Evolutionary conservation across 1,140 invertebrate species (phyloP), one percentile per base, ranked within the genome.

Genomic region (Philopotamus ludificatus): DNA sequence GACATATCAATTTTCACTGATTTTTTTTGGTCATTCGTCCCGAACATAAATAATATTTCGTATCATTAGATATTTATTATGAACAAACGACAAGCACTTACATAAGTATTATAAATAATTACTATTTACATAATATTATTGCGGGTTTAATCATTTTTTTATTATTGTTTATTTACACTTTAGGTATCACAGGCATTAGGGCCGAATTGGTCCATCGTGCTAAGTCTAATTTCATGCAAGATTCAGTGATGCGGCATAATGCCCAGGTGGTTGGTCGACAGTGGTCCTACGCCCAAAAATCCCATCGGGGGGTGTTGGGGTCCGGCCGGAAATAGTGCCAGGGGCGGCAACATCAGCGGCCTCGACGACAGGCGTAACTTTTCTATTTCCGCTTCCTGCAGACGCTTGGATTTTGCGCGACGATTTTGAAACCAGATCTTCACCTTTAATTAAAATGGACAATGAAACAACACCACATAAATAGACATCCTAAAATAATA

Each of bases 401-500:
- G 81, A 21, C 95, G 83, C 78, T 97, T 97, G 70, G 92, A 91
- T 79, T 98, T 97, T 39, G 94, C 94, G 25, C 94, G 81, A 10
- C 94, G 84, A 78, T 97, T 98, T 86, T 98, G 94, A 77, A 97
- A 97, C 95, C 95, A 97, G 71, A 97, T 97, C 84, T 97, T 97
- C 47, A 94, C 92, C 78, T 65, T 20, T 77, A 77, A 18, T 76
- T 76, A 63, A 57, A n/a, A n/a, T n/a, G n/a, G n/a, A n/a, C n/a
- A n/a, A n/a, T n/a, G n/a, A n/a, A n/a, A n/a, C n/a, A n/a, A n/a
- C n/a, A n/a, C n/a, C n/a, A n/a, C n/a, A n/a, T n/a, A n/a, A n/a
- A n/a, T n/a, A n/a, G n/a, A n/a, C n/a, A n/a, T n/a, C n/a, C n/a
- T n/a, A n/a, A n/a, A n/a, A n/a, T n/a, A n/a, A n/a, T n/a, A n/a